phyloP scores from a whole-genome alignment of 2,888 invertebrate species.

The Hemicrepidius hirtus region DNA sequence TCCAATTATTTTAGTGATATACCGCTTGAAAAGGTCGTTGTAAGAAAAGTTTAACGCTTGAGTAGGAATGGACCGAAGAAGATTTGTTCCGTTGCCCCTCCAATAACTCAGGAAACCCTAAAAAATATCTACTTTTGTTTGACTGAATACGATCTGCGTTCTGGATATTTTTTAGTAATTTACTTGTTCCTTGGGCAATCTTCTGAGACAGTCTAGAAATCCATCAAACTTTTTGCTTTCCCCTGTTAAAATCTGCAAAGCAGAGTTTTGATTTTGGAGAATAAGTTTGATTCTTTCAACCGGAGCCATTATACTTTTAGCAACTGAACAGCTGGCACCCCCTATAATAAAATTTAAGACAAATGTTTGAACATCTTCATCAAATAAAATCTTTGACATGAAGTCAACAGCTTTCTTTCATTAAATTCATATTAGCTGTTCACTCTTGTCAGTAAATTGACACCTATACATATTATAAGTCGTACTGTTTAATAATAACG shows the following conservation, averaged over 20 bases:
- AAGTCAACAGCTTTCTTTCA: no score
- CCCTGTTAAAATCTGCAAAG: constrained; percentile 52
- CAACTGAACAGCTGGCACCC: constrained; percentile 50
- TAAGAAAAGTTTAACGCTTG: constrained; percentile 57
- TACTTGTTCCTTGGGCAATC: constrained; percentile 57
- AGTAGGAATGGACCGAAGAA: constrained; percentile 53
- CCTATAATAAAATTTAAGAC: constrained; percentile 50
- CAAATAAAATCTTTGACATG: not conserved
- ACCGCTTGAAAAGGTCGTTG: constrained; percentile 47
- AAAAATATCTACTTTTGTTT: not conserved
- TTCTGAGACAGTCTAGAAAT: constrained; percentile 46
- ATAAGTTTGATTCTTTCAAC: constrained; percentile 57
- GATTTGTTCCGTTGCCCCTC: constrained; percentile 55
- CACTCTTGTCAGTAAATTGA: no score
- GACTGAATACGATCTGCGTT: no score
- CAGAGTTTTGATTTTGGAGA: constrained; percentile 56
- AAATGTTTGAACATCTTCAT: constrained; percentile 38
- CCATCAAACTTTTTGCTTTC: constrained; percentile 51
- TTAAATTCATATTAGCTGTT: no score
- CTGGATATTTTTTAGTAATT: no score
- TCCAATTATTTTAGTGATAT: not conserved
- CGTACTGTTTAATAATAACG: no score
- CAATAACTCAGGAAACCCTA: constrained; percentile 56
- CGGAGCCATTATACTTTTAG: constrained; percentile 56
- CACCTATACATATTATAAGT: no score